A percentile compares a stretch with the other conserved stretches of the same genome.
Evolutionary conservation across 1,140 invertebrate genomes (phyloP).

Genomic region (Drosophila ironensis): DNA sequence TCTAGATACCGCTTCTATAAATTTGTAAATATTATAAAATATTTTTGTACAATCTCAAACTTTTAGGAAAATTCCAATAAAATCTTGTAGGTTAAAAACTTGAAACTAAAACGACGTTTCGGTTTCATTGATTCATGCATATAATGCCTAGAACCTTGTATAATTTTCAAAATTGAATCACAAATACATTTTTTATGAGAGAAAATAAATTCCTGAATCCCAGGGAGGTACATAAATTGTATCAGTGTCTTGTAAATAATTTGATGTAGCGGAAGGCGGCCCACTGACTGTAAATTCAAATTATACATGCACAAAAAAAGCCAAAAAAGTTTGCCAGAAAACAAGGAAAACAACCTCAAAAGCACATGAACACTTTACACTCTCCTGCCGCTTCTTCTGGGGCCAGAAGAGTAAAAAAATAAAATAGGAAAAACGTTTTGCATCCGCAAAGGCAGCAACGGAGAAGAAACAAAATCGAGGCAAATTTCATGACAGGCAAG

Average conservation of each 20-base stretch:
- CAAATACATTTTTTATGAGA: background rate
- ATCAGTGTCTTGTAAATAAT: conserved; percentile 50
- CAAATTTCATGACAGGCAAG: conserved; percentile 76
- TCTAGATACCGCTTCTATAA: no score
- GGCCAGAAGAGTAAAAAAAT: conserved; percentile 19
- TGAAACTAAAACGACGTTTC: no score
- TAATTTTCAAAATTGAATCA: no score
- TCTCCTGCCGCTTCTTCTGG: conserved; percentile 20
- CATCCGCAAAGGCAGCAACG: conserved; percentile 35
- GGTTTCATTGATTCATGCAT: no score
- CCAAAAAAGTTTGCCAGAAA: conserved; percentile 34
- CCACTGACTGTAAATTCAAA: conserved; percentile 73
- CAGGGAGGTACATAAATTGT: background rate
- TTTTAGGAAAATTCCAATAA: no score
- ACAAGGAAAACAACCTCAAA: conserved; percentile 34
- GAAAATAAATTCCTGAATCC: background rate
- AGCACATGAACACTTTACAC: conserved; percentile 71
- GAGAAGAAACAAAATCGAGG: conserved; percentile 64
- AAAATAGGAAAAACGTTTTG: conserved; percentile 74
- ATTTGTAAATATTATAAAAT: no score
- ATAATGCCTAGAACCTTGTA: no score
- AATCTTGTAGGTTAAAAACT: background rate
- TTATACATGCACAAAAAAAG: conserved; percentile 48
- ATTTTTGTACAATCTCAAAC: no score
- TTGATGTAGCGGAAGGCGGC: conserved; percentile 64